Evolutionary conservation across 1,140 invertebrate species (phyloP), one percentile per base, ranked within the genome.

Genomic region (Achroia grisella): DNA sequence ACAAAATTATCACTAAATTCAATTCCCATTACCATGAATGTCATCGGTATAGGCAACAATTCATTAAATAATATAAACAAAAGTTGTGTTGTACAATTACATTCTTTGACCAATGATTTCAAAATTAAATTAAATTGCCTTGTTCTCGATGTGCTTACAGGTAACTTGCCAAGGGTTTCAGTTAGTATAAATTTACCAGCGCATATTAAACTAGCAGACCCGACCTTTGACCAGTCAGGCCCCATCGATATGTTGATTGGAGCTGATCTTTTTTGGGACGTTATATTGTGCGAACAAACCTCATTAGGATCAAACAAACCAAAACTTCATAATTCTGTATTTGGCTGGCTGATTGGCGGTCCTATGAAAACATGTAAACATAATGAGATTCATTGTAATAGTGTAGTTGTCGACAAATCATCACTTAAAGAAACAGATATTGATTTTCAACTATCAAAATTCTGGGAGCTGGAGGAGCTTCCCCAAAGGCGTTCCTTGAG

Each of bases 211-310:
- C 42, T 79, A 37, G 73, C 71, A 5, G 71, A 80, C 52, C 71
- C 75, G 6, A 50, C 41, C 12, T 84, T 78, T 46, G 4, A 73
- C 32, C 37, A 56, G 11, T 70, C 71, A 11, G 59, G 56, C 1
- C 8, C 33, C 4, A 48, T 77, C 4, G 69, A 82, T 41, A 27
- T 78, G 0, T 39, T 81, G 0, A 61, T 80, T 1, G 70, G 69
- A 1, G 58, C 64, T 27, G 65, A 65, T 36, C 10, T 71, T 2
- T 79, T 67, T 17, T 75, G 70, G 56, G 48, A 66, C 15, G 17
- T 72, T 1, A 9, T 79, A 39, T 51, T 53, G 5, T 36, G 47
- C 6, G 60, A 65, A 23, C 58, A 67, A 48, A 35, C 36, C 1
- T 58, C 44, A 10, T 35, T 66, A 11, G 61, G 57, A 12, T 10